A percentile compares a stretch with the other conserved stretches of the same genome.
Evolutionary conservation across 2,888 invertebrate genomes (phyloP).

Genomic region (Nudaria mundana): DNA sequence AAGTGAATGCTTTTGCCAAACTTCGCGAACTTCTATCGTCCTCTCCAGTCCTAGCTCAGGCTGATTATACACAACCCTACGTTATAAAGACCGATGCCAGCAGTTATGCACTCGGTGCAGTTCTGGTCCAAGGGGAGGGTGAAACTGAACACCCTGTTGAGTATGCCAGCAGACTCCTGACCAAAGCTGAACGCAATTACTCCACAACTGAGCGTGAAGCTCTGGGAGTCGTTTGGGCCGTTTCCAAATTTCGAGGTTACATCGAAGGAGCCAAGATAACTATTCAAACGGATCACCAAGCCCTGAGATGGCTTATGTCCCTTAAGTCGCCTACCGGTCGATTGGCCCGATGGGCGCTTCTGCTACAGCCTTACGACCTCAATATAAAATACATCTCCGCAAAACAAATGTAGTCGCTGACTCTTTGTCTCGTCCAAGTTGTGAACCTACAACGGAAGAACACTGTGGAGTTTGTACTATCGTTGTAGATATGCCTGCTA

Average conservation of each 20-base stretch:
- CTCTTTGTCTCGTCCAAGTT: slow-evolving; percentile 3
- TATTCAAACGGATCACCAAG: slow-evolving; percentile 4
- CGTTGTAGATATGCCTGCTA: slow-evolving; percentile 8
- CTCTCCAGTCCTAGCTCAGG: slow-evolving; percentile 15
- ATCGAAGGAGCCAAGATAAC: neutral
- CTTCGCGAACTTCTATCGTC: too few relatives aligned
- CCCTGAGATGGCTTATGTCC: neutral
- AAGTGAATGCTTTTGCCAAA: too few relatives aligned
- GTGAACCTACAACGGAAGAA: too few relatives aligned
- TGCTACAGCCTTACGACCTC: slow-evolving; percentile 7
- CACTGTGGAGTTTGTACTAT: slow-evolving; percentile 5
- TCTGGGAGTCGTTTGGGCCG: neutral
- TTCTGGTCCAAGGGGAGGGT: slow-evolving; percentile 11
- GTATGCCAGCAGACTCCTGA: slow-evolving; percentile 7
- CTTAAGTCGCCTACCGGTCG: slow-evolving; percentile 2
- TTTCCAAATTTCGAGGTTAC: neutral
- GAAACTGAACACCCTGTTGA: slow-evolving; percentile 5
- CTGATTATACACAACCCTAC: slow-evolving; percentile 4
- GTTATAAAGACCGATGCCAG: slow-evolving; percentile 11
- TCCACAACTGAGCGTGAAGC: neutral
- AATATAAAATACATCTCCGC: slow-evolving; percentile 7
- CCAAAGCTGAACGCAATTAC: neutral
- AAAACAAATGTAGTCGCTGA: slow-evolving; percentile 11
- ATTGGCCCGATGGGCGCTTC: slow-evolving; percentile 7
- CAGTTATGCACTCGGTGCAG: slow-evolving; percentile 12